Conservation (phyloP, 2,113 vertebrate species). For the Bucco capensis region DNA sequence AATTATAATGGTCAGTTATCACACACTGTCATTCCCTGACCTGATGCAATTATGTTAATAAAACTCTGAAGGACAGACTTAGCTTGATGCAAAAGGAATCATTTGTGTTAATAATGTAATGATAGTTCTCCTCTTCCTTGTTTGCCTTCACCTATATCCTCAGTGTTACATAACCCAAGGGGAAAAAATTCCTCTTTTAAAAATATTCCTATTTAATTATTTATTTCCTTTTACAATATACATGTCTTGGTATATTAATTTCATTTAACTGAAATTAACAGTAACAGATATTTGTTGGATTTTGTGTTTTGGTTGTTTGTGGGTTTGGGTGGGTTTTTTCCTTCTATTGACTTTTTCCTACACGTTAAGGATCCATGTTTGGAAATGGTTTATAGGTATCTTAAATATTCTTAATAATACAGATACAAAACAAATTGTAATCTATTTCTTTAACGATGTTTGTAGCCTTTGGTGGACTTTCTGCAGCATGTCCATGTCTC, state of each 20-base stretch:
- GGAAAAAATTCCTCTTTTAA: background rate
- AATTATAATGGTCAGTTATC: background rate
- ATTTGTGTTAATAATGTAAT: background rate
- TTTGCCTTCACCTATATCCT: background rate
- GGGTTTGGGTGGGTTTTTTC: background rate
- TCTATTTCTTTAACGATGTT: background rate
- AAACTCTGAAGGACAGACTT: background rate
- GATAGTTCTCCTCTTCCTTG: background rate
- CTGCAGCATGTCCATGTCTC: background rate
- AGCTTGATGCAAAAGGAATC: background rate
- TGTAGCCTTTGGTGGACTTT: background rate
- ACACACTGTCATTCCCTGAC: background rate
- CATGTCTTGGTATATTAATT: background rate
- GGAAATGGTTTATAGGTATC: background rate
- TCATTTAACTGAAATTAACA: background rate
- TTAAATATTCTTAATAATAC: too few species aligned
- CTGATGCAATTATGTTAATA: background rate
- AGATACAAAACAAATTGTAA: background rate
- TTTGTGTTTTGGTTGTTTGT: accelerated
- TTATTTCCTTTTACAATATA: background rate
- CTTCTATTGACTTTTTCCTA: background rate
- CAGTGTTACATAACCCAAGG: background rate
- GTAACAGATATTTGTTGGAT: background rate
- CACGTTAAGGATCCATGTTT: background rate
- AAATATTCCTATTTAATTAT: too few species aligned